Conservation (phyloP, 2,888 invertebrate genomes). For the Agonopterix heracliana region DNA sequence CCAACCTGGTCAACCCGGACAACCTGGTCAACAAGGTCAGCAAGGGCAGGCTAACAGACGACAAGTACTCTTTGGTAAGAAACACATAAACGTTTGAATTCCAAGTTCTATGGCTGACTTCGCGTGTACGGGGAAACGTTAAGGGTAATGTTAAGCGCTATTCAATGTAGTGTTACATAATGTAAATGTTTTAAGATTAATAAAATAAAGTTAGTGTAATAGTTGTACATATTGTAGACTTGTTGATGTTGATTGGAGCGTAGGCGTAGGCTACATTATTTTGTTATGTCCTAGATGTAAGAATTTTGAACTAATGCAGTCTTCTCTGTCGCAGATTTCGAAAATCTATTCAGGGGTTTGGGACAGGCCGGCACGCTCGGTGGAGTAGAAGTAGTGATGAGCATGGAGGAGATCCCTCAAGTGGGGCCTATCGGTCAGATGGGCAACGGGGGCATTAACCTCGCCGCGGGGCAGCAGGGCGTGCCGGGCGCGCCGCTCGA, state of each 20-base stretch:
- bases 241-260: no score
- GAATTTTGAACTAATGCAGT: not conserved
- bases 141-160: not conserved
- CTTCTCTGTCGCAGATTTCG: constrained; percentile 41
- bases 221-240: no score
- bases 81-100: not conserved
- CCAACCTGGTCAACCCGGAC: constrained; percentile 16
- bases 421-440: constrained; percentile 8
- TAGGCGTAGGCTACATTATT: no score
- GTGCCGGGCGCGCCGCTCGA: not conserved
- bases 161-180: no score
- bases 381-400: constrained; percentile 54
- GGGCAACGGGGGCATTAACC: constrained; percentile 3
- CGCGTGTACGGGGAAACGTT: not conserved
- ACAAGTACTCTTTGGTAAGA: constrained; percentile 42
- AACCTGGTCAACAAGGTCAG: constrained; percentile 3
- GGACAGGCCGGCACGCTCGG: constrained; percentile 33
- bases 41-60: constrained; percentile 27
- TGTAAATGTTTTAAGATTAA: no score
- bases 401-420: constrained; percentile 50
- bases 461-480: not conserved
- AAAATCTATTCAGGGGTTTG: constrained; percentile 44
- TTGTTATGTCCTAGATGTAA: no score
- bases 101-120: constrained; percentile 6
- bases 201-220: no score